These are phyloP conservation scores for Eupithecia insigniata DNA, from an alignment of 2,888 invertebrate species.

Conservation along the genomic window DNA sequence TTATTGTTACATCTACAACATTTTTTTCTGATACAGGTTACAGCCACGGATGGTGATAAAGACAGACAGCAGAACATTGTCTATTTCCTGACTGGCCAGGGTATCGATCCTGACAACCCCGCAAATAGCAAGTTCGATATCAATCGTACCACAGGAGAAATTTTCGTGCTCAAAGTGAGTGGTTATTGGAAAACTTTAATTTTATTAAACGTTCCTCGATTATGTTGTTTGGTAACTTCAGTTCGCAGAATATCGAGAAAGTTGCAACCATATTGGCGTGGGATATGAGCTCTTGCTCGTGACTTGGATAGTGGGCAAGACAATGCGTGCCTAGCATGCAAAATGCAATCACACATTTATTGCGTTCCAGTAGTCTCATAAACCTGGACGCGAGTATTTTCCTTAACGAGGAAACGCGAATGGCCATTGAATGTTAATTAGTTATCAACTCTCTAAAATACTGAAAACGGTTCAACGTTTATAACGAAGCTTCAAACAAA, in stretches of 20 bases:
- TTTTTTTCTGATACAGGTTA: slow-evolving; percentile 87
- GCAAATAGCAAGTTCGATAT: slow-evolving; percentile 98
- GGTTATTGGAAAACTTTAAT: slow-evolving; percentile 36
- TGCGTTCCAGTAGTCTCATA: slow-evolving; percentile 63
- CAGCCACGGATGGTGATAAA: slow-evolving; percentile 97
- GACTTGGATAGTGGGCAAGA: slow-evolving; percentile 51
- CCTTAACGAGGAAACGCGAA: slow-evolving; percentile 60
- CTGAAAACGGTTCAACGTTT: slow-evolving; percentile 26
- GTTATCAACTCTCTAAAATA: slow-evolving; percentile 44
- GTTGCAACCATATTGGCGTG: slow-evolving; percentile 44
- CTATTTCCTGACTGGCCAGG: slow-evolving; percentile 97
- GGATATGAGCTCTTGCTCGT: slow-evolving; percentile 46
- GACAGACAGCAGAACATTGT: slow-evolving; percentile 97
- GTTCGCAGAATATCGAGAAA: slow-evolving; percentile 28
- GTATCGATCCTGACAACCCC: slow-evolving; percentile 97
- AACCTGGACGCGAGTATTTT: slow-evolving; percentile 58
- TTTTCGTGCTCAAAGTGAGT: slow-evolving; percentile 96
- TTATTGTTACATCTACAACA: neutral
- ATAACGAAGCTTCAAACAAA: neutral
- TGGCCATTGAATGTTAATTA: slow-evolving; percentile 58
- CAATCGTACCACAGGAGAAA: slow-evolving; percentile 97
- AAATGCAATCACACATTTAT: slow-evolving; percentile 68
- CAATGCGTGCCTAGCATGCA: slow-evolving; percentile 62
- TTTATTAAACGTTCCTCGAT: slow-evolving; percentile 23
- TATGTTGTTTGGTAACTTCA: slow-evolving; percentile 23